Conservation (phyloP, 2,888 invertebrate genomes). For the Dinocampus coccinellae region DNA sequence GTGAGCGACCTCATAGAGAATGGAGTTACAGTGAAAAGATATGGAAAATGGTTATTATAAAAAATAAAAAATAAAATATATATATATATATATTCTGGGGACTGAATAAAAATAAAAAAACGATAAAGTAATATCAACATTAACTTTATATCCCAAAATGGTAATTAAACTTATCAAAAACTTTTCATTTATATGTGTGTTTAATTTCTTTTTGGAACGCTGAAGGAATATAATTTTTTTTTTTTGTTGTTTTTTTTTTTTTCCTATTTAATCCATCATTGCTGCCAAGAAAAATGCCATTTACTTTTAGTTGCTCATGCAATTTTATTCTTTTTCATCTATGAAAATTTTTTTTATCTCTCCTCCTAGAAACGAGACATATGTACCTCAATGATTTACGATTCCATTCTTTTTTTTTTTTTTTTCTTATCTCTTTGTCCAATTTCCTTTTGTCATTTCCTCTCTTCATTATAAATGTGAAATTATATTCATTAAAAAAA, state of each 20-base stretch:
- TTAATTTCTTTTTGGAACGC: neutral
- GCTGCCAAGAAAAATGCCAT: neutral
- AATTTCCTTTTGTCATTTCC: neutral
- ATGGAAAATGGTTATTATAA: neutral
- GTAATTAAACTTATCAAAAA: neutral
- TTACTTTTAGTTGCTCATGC: neutral
- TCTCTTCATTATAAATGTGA: neutral
- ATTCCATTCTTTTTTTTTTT: too few species aligned
- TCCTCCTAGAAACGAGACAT: neutral
- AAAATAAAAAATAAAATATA: neutral
- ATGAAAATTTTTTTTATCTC: neutral
- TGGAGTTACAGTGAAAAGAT: conserved; percentile 6
- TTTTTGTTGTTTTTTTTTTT: neutral
- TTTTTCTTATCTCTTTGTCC: neutral
- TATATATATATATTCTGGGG: too few species aligned
- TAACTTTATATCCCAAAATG: neutral
- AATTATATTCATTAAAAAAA: neutral
- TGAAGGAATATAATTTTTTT: neutral
- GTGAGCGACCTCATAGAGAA: conserved; percentile 22
- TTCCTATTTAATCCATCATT: neutral
- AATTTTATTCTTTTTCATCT: neutral
- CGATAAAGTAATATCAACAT: neutral
- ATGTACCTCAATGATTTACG: neutral
- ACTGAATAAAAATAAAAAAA: neutral
- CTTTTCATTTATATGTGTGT: neutral